These are phyloP conservation scores for Lamproptera curius DNA, from an alignment of 2,888 invertebrate species.

Conservation along the genomic window DNA sequence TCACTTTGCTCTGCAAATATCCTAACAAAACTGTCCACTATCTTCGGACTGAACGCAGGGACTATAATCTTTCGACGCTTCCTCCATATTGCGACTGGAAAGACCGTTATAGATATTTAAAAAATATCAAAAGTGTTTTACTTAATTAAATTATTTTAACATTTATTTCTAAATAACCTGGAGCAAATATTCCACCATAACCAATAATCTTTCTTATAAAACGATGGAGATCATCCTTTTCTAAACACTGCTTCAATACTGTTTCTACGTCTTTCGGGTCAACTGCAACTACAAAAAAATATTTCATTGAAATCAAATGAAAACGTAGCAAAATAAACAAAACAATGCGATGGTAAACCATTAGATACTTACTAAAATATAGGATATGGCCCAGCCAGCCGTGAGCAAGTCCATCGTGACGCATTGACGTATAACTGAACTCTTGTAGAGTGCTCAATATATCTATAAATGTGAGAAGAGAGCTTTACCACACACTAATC, in stretches of 20 bases:
- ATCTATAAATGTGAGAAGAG: slow-evolving; percentile 41
- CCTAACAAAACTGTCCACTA: slow-evolving; percentile 80
- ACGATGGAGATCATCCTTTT: slow-evolving; percentile 58
- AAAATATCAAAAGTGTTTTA: too few species aligned
- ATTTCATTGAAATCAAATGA: not conserved
- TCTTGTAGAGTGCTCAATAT: slow-evolving; percentile 51
- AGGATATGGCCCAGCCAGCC: slow-evolving; percentile 57
- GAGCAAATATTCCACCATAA: slow-evolving; percentile 55
- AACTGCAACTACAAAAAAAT: slow-evolving; percentile 36
- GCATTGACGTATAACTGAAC: slow-evolving; percentile 48
- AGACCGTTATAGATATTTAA: not conserved
- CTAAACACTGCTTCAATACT: slow-evolving; percentile 53
- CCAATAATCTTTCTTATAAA: slow-evolving; percentile 50
- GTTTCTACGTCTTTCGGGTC: slow-evolving; percentile 50
- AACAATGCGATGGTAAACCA: not conserved
- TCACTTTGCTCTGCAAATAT: slow-evolving; percentile 80
- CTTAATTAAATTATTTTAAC: too few species aligned
- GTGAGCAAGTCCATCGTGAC: slow-evolving; percentile 41
- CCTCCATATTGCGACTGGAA: slow-evolving; percentile 77
- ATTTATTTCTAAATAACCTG: slow-evolving; percentile 37
- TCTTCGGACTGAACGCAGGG: slow-evolving; percentile 83
- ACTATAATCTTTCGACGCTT: slow-evolving; percentile 79
- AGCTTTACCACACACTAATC: too few species aligned
- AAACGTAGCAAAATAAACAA: not conserved
- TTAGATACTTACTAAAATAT: slow-evolving; percentile 40